Evolutionary conservation across 2,113 vertebrate species (phyloP).

Genomic region (Tupaia chinensis): DNA sequence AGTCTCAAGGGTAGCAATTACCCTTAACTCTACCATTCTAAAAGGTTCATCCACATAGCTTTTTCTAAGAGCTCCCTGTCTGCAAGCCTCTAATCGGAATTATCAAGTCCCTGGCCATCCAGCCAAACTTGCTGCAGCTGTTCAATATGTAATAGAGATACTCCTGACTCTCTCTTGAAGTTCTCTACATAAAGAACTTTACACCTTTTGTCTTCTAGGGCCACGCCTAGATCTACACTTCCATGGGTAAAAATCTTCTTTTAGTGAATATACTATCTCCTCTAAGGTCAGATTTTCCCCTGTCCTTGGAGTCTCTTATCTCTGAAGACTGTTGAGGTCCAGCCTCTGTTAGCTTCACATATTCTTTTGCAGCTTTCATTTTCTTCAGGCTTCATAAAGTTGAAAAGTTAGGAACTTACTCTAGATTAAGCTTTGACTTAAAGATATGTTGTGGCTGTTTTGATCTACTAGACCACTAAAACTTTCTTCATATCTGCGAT

Average conservation of each 20-base stretch:
- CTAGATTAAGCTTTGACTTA: no score
- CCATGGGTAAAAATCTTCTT: constrained; percentile 32
- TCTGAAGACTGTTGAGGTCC: neutral
- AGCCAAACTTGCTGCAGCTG: neutral
- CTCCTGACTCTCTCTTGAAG: neutral
- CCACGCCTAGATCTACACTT: neutral
- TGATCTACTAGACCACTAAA: no score
- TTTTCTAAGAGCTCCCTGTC: neutral
- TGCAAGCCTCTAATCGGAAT: neutral
- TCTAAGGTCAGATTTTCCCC: neutral
- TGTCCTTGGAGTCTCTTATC: neutral
- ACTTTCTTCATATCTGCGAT: no score
- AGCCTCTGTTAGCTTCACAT: neutral
- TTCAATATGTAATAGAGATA: neutral
- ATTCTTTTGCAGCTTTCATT: no score
- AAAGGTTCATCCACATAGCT: neutral
- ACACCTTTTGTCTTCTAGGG: neutral
- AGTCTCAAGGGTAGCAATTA: neutral
- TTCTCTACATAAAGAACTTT: neutral
- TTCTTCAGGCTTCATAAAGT: no score
- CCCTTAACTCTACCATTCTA: neutral
- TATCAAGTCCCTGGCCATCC: neutral
- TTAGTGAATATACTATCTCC: neutral
- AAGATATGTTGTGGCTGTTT: no score
- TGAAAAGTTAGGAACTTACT: no score